phyloP scores from a whole-genome alignment of 2,888 invertebrate species.

The Nomada fucata region DNA sequence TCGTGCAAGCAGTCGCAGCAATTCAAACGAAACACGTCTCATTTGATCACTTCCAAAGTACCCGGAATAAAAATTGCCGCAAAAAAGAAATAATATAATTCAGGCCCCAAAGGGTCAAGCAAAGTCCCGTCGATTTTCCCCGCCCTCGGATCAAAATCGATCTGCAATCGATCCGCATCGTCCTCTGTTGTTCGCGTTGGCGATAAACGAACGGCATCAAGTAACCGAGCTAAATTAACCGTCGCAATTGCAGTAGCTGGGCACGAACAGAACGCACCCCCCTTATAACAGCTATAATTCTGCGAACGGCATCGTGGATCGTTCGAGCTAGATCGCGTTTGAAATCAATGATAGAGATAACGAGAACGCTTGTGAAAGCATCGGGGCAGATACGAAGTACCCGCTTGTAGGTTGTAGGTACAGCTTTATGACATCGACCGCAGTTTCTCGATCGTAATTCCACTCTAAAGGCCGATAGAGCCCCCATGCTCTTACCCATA shows the following conservation, averaged over 20 bases:
- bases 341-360: conserved; percentile 57
- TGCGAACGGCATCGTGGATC: background rate
- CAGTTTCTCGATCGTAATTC: conserved; percentile 61
- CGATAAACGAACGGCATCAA: background rate
- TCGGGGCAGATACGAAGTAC: conserved; percentile 48
- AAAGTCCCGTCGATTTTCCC: too few relatives aligned
- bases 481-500: conserved; percentile 64
- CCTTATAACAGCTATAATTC: conserved; percentile 5
- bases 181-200: background rate
- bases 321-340: conserved; percentile 24
- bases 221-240: background rate
- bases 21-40: too few relatives aligned
- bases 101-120: too few relatives aligned
- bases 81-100: too few relatives aligned
- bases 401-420: conserved; percentile 28
- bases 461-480: conserved; percentile 61
- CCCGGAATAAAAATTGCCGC: too few relatives aligned
- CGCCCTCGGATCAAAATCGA: too few relatives aligned
- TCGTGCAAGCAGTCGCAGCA: too few relatives aligned
- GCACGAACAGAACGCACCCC: too few relatives aligned
- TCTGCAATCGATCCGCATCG: background rate
- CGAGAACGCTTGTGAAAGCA: conserved; percentile 55
- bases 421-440: conserved; percentile 55
- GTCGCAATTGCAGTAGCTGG: background rate
- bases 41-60: too few relatives aligned